A percentile compares a stretch with the other conserved stretches of the same genome.
Conservation (phyloP, 2,888 invertebrate genomes). For the Listrodromus nycthemerus region DNA sequence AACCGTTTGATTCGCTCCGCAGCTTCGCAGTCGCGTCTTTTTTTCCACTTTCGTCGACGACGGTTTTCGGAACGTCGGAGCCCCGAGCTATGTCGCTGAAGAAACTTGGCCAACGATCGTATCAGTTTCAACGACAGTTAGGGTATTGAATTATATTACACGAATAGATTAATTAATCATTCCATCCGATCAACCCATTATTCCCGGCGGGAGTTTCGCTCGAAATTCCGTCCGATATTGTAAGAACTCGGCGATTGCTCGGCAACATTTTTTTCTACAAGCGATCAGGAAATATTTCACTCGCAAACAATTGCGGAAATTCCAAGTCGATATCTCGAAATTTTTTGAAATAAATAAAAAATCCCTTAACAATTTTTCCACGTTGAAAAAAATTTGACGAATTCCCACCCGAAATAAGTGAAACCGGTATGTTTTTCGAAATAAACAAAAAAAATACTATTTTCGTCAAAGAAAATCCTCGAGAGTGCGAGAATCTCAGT, state of each 20-base stretch:
- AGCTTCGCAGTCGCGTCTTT: conserved; percentile 77
- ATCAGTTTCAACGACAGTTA: neutral
- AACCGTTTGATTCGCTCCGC: conserved; percentile 82
- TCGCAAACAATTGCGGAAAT: too few relatives aligned
- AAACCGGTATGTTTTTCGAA: too few relatives aligned
- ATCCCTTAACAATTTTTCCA: too few relatives aligned
- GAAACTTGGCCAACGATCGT: neutral
- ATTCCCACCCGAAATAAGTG: too few relatives aligned
- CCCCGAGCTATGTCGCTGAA: neutral
- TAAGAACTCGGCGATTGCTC: too few relatives aligned
- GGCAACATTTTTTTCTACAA: too few relatives aligned
- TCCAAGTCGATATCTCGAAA: too few relatives aligned
- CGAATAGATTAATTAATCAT: neutral
- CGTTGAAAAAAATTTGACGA: too few relatives aligned
- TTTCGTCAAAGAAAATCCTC: too few relatives aligned
- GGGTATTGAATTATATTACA: neutral
- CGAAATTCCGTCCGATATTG: neutral
- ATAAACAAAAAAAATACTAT: too few relatives aligned
- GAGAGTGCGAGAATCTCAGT: neutral
- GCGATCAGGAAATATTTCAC: too few relatives aligned
- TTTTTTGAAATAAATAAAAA: too few relatives aligned
- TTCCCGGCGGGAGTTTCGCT: neutral
- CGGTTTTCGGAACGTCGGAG: conserved; percentile 5
- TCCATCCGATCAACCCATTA: neutral
- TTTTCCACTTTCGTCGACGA: conserved; percentile 49